phyloP scores from a whole-genome alignment of 2,797 vertebrate genomes.

The Tadarida brasiliensis region DNA sequence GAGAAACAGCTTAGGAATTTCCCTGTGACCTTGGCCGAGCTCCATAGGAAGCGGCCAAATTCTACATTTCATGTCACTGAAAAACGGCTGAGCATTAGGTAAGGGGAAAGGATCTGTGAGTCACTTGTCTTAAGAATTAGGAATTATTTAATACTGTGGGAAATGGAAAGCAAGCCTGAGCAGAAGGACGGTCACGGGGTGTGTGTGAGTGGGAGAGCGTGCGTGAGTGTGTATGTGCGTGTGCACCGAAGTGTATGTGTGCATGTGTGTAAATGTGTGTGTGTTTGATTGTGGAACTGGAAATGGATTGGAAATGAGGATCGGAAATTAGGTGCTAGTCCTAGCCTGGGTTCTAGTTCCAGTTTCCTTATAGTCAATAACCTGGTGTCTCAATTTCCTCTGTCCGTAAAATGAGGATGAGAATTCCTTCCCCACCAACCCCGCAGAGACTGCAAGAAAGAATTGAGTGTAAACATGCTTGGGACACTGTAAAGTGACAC shows the following conservation, averaged over 20 bases:
- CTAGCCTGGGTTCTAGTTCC: background rate
- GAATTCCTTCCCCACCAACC: background rate
- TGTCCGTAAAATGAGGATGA: background rate
- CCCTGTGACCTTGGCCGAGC: background rate
- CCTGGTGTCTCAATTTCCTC: background rate
- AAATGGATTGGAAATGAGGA: background rate
- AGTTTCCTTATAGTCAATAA: background rate
- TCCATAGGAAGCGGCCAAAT: background rate
- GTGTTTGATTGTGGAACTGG: background rate
- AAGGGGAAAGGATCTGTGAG: background rate
- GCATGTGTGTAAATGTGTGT: background rate
- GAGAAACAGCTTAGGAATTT: background rate
- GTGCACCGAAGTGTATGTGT: no score
- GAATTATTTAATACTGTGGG: background rate
- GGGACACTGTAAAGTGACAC: background rate
- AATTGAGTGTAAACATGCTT: background rate
- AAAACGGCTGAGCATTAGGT: background rate
- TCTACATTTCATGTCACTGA: background rate
- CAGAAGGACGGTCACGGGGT: background rate
- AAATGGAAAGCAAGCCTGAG: background rate
- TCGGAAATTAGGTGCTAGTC: background rate
- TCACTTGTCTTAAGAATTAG: background rate
- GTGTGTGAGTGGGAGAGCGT: background rate
- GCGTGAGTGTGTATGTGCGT: background rate
- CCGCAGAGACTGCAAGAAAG: background rate